Evolutionary conservation across 2,888 invertebrate genomes (phyloP).

Genomic region (Plebejus anna): DNA sequence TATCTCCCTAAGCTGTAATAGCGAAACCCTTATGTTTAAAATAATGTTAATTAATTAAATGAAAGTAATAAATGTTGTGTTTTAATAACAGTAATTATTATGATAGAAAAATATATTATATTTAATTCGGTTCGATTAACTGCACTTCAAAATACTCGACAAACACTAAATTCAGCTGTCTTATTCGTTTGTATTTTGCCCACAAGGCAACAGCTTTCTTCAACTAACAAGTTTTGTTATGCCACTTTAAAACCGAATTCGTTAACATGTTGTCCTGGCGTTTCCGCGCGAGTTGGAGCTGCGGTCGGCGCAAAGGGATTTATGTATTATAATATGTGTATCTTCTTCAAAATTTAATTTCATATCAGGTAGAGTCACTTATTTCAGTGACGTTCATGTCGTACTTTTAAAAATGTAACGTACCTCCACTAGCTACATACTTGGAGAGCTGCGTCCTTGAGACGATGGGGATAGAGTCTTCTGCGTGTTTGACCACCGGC

Average conservation of each 20-base stretch:
- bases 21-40: background rate
- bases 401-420: background rate
- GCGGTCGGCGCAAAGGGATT: no score
- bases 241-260: no score
- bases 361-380: no score
- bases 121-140: background rate
- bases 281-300: no score
- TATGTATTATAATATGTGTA: no score
- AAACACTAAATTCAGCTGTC: no score
- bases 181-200: no score
- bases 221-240: no score
- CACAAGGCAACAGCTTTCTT: no score
- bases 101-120: background rate
- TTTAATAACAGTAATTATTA: background rate
- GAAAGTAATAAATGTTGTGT: background rate
- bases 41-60: background rate
- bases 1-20: constrained; percentile 15
- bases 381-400: background rate
- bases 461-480: constrained; percentile 60
- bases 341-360: no score
- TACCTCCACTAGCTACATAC: constrained; percentile 66
- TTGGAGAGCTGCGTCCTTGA: constrained; percentile 69
- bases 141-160: background rate
- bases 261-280: no score
- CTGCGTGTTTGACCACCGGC: constrained; percentile 60